Evolutionary conservation across 2,797 vertebrate species (phyloP).

Genomic region (Pampus argenteus): DNA sequence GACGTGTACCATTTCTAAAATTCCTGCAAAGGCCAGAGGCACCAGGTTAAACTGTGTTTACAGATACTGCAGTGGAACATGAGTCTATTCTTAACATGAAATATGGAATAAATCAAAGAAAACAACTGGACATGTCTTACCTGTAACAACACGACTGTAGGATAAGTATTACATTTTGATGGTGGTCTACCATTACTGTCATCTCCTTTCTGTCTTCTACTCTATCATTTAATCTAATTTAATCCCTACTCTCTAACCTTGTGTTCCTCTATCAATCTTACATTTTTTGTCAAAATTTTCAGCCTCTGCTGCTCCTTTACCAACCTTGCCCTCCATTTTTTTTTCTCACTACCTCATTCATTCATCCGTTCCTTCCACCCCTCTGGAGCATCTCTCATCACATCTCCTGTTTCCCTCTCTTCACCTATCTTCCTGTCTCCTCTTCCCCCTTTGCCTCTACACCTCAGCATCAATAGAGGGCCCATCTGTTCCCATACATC

Average conservation of each 20-base stretch:
- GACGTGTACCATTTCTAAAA: slow-evolving; percentile 7
- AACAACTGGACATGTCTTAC: slow-evolving; percentile 28
- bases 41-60: slow-evolving; percentile 26
- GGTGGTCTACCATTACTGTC: slow-evolving; percentile 48
- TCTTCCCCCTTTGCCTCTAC: slow-evolving; percentile 67
- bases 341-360: slow-evolving; percentile 39
- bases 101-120: slow-evolving; percentile 52
- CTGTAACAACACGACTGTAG: slow-evolving; percentile 32
- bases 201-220: slow-evolving; percentile 39
- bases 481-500: slow-evolving; percentile 94
- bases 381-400: slow-evolving; percentile 69
- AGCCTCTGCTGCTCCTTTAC: slow-evolving; percentile 16
- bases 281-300: slow-evolving; percentile 15
- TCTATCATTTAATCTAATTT: slow-evolving; percentile 65
- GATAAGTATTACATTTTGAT: slow-evolving; percentile 37
- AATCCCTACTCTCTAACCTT: slow-evolving; percentile 29
- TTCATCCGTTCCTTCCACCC: slow-evolving; percentile 10
- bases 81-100: slow-evolving; percentile 11
- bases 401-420: slow-evolving; percentile 64
- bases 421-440: slow-evolving; percentile 69
- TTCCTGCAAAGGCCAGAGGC: background rate
- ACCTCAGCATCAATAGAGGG: slow-evolving; percentile 85
- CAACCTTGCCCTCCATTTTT: slow-evolving; percentile 52
- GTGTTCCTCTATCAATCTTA: slow-evolving; percentile 49
- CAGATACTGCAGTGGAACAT: slow-evolving; percentile 7